phyloP scores from a whole-genome alignment of 1,140 invertebrate species.

The Brachionus calyciflorus region DNA sequence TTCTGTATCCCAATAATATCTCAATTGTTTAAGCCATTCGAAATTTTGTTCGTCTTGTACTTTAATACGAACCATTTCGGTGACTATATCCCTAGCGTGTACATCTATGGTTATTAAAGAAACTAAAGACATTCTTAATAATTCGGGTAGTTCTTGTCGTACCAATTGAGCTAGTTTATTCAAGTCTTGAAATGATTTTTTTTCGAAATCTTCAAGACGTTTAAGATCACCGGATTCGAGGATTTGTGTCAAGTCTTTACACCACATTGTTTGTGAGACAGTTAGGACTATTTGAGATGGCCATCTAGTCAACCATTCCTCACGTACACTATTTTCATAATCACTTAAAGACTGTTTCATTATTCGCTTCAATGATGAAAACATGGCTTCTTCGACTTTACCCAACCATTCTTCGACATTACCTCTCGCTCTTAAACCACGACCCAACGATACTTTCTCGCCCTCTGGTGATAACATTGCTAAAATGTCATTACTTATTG shows the following conservation, averaged over 20 bases:
- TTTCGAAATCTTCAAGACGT: constrained; percentile 66
- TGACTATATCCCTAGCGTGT: constrained; percentile 77
- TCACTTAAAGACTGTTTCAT: constrained; percentile 67
- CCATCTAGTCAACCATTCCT: constrained; percentile 67
- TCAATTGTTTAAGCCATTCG: constrained; percentile 62
- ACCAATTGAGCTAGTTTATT: constrained; percentile 75
- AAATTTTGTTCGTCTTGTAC: constrained; percentile 62
- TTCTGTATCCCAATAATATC: constrained; percentile 61
- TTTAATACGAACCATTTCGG: constrained; percentile 65
- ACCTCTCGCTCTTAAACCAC: constrained; percentile 29
- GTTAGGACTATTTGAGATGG: constrained; percentile 71
- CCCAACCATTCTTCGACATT: constrained; percentile 48
- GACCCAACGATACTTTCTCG: constrained; percentile 8
- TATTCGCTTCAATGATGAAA: constrained; percentile 55
- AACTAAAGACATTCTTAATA: constrained; percentile 72
- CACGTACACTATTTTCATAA: constrained; percentile 63
- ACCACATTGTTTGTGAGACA: constrained; percentile 83
- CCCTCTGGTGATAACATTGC: constrained; percentile 47
- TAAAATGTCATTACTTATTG: constrained; percentile 39
- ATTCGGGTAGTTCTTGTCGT: constrained; percentile 67
- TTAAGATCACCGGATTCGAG: constrained; percentile 63
- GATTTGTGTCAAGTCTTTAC: constrained; percentile 70
- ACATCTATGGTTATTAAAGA: constrained; percentile 83
- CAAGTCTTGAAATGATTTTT: constrained; percentile 68
- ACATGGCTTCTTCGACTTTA: constrained; percentile 69